These are phyloP conservation scores for Otolemur garnettii DNA, from an alignment of 2,113 vertebrate genomes.

Conservation along the genomic window DNA sequence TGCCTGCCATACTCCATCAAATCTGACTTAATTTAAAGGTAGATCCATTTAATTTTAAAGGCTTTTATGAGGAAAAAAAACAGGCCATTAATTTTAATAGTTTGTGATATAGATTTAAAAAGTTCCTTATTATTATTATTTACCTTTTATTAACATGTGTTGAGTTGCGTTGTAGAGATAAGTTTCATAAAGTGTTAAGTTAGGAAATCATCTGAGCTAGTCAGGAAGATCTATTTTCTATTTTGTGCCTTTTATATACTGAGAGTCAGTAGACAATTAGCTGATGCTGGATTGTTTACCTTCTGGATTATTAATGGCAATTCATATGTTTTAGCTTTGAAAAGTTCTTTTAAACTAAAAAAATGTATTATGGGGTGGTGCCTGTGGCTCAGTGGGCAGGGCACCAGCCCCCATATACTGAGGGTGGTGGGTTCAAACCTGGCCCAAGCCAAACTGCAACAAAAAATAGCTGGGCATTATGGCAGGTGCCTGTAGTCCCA, in stretches of 20 bases:
- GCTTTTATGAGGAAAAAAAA: constrained; percentile 51
- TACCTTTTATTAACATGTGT: neutral
- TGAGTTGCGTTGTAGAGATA: constrained; percentile 5
- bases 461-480: no score
- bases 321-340: constrained; percentile 4
- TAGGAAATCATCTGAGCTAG: constrained; percentile 44
- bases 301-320: constrained; percentile 16
- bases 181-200: constrained; percentile 48
- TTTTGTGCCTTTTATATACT: neutral
- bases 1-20: constrained; percentile 48
- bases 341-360: constrained; percentile 44
- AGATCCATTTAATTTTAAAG: constrained; percentile 59
- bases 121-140: constrained; percentile 31
- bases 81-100: constrained; percentile 70
- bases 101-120: constrained; percentile 51
- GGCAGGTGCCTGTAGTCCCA: no score
- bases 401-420: no score
- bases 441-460: no score
- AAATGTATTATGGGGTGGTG: neutral
- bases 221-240: constrained; percentile 26
- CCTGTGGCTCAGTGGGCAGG: no score
- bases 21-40: constrained; percentile 66
- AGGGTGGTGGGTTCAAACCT: no score
- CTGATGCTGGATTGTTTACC: neutral
- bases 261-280: neutral